Evolutionary conservation across 2,797 vertebrate species (phyloP), one percentile per base, ranked within the genome.

Genomic region (Hyperoplus lanceolatus): DNA sequence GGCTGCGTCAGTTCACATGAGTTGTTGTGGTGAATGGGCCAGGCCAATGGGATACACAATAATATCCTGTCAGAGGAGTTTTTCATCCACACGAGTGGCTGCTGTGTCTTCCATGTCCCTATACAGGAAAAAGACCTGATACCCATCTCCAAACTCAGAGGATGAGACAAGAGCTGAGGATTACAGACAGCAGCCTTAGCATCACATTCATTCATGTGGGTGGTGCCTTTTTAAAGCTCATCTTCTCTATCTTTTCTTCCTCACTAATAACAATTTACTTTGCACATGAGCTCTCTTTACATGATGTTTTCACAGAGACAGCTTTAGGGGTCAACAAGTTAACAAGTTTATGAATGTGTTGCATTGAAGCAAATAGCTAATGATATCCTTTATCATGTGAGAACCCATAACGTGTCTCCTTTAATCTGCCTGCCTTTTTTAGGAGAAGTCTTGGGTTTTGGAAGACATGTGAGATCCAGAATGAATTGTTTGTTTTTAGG

Each of bases 1-100:
- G 70, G 75, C 75, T 89, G 81, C 55, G 60, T 92, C 87, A 87
- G 88, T 93, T 86, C 93, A 92, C 92, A 94, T 91, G 93, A 94
- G 88, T 86, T 91, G 84, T 80, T 73, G 83, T 61, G 73, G 38
- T 93, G 90, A 94, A 94, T 91, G 80, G 89, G 66, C 70, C 67
- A 66, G 80, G 82, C 80, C 83, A 70, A 60, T 63, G 75, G 84
- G 79, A 90, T 81, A 71, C 90, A 93, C 79, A 87, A 83, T 90
- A 90, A 93, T 92, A 89, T 95, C 90, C 93, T 91, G 90, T 86
- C 43, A 62, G 79, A 76, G 79, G 82, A 85, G 59, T 29, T 68
- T 88, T 85, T 89, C 85, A 83, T 89, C 80, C 81, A 75, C 80
- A 1, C 18, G 3, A 63, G 63, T 70, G 29, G 29, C 29, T 29